phyloP scores from a whole-genome alignment of 2,797 vertebrate genomes.

The Euphonia xanthogaster region DNA sequence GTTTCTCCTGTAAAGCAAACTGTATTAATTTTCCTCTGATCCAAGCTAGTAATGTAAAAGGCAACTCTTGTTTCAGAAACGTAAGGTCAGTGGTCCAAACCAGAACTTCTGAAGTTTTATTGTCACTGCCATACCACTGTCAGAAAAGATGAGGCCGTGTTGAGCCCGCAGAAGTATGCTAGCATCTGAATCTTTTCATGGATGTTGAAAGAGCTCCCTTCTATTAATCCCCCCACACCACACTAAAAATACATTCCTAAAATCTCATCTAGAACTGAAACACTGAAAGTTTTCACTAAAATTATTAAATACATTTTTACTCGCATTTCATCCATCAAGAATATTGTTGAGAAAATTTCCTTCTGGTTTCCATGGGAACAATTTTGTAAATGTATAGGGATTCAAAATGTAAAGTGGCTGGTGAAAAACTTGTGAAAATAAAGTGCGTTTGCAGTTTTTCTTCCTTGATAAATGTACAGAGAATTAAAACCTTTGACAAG shows the following conservation, averaged over 20 bases:
- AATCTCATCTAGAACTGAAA: neutral
- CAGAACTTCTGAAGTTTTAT: neutral
- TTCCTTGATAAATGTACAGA: slow-evolving; percentile 55
- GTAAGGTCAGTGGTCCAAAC: neutral
- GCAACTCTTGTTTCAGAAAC: neutral
- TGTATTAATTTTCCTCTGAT: neutral
- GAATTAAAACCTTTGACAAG: slow-evolving; percentile 64
- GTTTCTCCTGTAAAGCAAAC: neutral
- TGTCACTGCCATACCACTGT: neutral
- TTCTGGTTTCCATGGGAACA: slow-evolving; percentile 76
- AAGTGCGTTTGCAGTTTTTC: slow-evolving; percentile 68
- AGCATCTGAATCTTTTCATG: neutral
- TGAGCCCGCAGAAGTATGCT: neutral
- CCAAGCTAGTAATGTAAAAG: neutral
- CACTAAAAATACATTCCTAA: neutral
- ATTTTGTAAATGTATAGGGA: slow-evolving; percentile 51
- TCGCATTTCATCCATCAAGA: slow-evolving; percentile 45
- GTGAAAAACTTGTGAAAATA: slow-evolving; percentile 69
- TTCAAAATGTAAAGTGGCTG: slow-evolving; percentile 67
- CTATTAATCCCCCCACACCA: neutral
- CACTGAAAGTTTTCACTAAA: neutral
- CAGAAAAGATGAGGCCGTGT: neutral
- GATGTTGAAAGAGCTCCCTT: neutral
- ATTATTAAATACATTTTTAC: slow-evolving; percentile 57
- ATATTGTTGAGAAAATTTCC: slow-evolving; percentile 27